Conservation (phyloP, 2,113 vertebrate species). For the Protomyctophum bolini region DNA sequence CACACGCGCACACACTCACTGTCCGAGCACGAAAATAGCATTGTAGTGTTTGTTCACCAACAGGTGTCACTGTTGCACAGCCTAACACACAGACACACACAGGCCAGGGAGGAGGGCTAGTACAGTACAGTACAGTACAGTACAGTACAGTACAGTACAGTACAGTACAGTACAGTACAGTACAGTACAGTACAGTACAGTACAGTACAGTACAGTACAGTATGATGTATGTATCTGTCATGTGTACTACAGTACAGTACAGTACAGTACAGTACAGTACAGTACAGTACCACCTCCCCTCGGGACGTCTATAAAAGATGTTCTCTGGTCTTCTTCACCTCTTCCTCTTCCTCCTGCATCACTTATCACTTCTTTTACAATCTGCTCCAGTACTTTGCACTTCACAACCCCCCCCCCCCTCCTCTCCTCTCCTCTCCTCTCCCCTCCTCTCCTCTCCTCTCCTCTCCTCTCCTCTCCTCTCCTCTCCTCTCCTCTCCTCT, state of each 20-base stretch:
- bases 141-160: too few species aligned
- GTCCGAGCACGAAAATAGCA: too few species aligned
- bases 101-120: too few species aligned
- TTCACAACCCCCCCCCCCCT: constrained; percentile 25
- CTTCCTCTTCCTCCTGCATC: constrained; percentile 52
- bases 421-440: constrained; percentile 48
- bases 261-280: constrained; percentile 26
- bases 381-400: constrained; percentile 35
- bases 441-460: not conserved
- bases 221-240: constrained; percentile 44
- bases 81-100: not conserved
- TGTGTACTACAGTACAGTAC: not conserved
- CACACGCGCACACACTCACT: not conserved
- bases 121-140: too few species aligned
- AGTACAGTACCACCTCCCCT: not conserved
- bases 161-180: too few species aligned
- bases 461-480: not conserved
- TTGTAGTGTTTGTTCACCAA: too few species aligned
- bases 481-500: too few species aligned
- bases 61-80: too few species aligned
- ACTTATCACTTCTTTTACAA: constrained; percentile 62
- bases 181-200: too few species aligned
- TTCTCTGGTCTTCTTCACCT: constrained; percentile 44
- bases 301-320: not conserved
- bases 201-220: constrained; percentile 12